Evolutionary conservation across 2,888 invertebrate species (phyloP), one percentile per base, ranked within the genome.

Genomic region (Dilophus febrilis): DNA sequence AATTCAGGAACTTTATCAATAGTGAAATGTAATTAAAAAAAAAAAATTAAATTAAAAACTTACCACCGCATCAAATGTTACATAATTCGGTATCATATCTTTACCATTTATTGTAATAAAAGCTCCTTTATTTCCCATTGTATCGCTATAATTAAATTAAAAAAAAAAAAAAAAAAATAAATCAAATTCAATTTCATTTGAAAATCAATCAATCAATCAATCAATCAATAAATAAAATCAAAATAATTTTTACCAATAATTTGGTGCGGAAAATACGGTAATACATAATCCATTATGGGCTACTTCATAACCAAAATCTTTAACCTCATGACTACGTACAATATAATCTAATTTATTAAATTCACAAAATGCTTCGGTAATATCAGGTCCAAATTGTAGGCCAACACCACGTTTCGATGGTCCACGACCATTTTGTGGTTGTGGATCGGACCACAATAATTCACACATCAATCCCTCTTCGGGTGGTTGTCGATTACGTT

Each of bases 191-290:
- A 38, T 41, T 16, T n/a, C 40, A 45, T 42, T 40, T 42, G 29
- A 40, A 40, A 35, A 42, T 36, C 34, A 3, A 11, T 35, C 18
- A n/a, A 13, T 14, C 16, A 33, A 36, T 11, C 11, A 12, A 19
- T 38, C n/a, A n/a, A n/a, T n/a, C n/a, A 38, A 40, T 30, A 36
- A 4, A 35, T 29, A 38, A 37, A 28, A 6, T 28, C 14, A 39
- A 14, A 30, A 30, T 13, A 12, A 22, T 32, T n/a, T 65, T 61
- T 61, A 91, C 91, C 97, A 98, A 72, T 98, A 98, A 64, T 99
- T 99, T 47, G 98, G 98, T 50, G 98, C 98, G 2, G 95, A 95
- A 71, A 98, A 99, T 36, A 98, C 94, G 11, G 98, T 98, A 56
- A 97, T 88, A 59, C 97, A 97, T 57, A 87, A 87, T 29, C 90